Evolutionary conservation across 53 echinoderm and acorn worm genomes (phyloP).

Genomic region (Patiria pectinifera): DNA sequence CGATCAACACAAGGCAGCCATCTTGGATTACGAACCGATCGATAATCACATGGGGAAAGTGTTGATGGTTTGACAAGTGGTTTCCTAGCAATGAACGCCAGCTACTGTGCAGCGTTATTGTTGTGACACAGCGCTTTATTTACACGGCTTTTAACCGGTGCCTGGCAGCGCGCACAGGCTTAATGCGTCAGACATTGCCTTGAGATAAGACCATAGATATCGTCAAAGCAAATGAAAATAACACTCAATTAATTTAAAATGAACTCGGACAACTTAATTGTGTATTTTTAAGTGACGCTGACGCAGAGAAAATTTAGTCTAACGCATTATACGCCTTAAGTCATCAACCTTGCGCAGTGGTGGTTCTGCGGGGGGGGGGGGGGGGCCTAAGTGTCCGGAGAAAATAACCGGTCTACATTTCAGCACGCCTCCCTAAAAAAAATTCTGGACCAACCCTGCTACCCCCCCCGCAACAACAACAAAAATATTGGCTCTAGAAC

Average conservation of each 20-base stretch:
- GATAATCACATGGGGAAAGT: constrained; percentile 27
- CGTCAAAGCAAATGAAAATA: constrained; percentile 7
- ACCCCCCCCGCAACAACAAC: too few relatives aligned
- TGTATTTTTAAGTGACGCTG: too few relatives aligned
- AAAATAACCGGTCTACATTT: too few relatives aligned
- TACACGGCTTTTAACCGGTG: not conserved
- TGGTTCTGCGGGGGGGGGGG: too few relatives aligned
- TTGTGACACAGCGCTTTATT: not conserved
- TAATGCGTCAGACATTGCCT: not conserved
- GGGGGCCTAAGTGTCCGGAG: too few relatives aligned
- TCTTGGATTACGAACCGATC: constrained; percentile 21
- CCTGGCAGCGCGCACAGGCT: not conserved
- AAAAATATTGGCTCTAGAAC: too few relatives aligned
- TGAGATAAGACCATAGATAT: constrained; percentile 12
- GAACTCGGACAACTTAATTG: too few relatives aligned
- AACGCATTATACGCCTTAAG: too few relatives aligned
- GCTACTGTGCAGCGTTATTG: not conserved
- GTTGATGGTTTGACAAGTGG: constrained; percentile 35
- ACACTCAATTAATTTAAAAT: not conserved
- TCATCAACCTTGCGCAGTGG: too few relatives aligned
- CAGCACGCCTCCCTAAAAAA: too few relatives aligned
- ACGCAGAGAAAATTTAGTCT: too few relatives aligned
- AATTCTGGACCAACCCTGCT: too few relatives aligned
- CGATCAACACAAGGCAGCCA: not conserved
- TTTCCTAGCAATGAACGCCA: constrained; percentile 42